Conservation (phyloP, 2,888 invertebrate species). For the Notocelia uddmanniana region DNA sequence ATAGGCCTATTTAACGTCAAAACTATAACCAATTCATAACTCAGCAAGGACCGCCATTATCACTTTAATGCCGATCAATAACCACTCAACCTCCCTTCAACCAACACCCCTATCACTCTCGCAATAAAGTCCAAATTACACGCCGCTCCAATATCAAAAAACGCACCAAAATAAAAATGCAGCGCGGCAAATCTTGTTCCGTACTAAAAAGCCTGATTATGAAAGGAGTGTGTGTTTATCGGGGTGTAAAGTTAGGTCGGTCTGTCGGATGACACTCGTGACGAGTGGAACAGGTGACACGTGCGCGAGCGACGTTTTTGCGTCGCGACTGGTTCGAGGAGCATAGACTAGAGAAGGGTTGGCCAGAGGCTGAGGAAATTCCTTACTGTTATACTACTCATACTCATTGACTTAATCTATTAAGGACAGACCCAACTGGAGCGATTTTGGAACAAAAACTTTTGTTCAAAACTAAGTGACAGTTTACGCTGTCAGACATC, state of each 20-base stretch:
- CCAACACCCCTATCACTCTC: neutral
- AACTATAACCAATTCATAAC: neutral
- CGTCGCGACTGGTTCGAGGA: slow-evolving; percentile 62
- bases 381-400: neutral
- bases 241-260: slow-evolving; percentile 8
- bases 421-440: too few relatives aligned
- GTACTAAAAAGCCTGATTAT: neutral
- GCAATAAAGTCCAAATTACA: slow-evolving; percentile 16
- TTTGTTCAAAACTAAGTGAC: too few relatives aligned
- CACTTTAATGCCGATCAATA: slow-evolving; percentile 3
- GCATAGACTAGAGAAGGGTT: slow-evolving; percentile 53
- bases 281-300: slow-evolving; percentile 71
- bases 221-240: neutral
- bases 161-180: neutral
- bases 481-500: too few relatives aligned
- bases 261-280: neutral
- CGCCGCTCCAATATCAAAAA: neutral
- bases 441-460: too few relatives aligned
- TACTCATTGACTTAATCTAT: too few relatives aligned
- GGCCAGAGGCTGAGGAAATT: slow-evolving; percentile 4
- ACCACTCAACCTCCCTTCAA: neutral
- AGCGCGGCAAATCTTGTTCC: neutral
- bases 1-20: neutral
- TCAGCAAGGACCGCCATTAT: neutral
- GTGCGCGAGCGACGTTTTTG: slow-evolving; percentile 61